phyloP scores from a whole-genome alignment of 2,113 vertebrate genomes.

The Platichthys stellatus region DNA sequence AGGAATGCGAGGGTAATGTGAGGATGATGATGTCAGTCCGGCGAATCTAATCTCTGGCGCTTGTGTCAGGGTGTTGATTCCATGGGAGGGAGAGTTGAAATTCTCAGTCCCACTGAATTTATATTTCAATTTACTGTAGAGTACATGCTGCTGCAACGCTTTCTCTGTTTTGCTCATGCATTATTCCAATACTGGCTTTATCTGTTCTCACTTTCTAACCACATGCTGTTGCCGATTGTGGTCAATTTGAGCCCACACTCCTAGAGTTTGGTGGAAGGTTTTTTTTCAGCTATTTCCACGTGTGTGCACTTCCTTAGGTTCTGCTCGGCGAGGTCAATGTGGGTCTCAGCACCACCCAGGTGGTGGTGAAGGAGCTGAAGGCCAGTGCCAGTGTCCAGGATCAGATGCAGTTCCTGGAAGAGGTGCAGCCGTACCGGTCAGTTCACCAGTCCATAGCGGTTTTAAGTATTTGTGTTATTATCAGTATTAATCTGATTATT shows the following conservation, averaged over 20 bases:
- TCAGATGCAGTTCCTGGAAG: constrained; percentile 95
- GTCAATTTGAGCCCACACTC: not conserved
- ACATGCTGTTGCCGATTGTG: not conserved
- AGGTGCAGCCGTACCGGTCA: constrained; percentile 93
- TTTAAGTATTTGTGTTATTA: too few species aligned
- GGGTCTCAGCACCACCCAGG: constrained; percentile 89
- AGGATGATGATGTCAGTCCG: constrained; percentile 42
- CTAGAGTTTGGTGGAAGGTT: not conserved
- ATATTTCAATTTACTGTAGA: constrained; percentile 16
- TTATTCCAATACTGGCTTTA: not conserved
- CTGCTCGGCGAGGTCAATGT: constrained; percentile 93
- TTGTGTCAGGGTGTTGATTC: constrained; percentile 26
- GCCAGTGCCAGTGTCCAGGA: constrained; percentile 93
- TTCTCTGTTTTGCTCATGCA: not conserved
- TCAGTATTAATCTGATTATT: not conserved
- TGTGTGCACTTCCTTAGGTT: constrained; percentile 79
- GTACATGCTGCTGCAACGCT: not conserved
- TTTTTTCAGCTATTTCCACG: not conserved
- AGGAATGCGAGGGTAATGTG: constrained; percentile 58
- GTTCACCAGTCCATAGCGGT: not conserved
- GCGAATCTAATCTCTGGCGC: constrained; percentile 55
- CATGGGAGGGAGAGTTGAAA: constrained; percentile 25
- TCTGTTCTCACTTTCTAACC: not conserved
- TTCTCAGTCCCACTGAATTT: constrained; percentile 45
- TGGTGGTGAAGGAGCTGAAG: constrained; percentile 97